Evolutionary conservation across 2,888 invertebrate genomes (phyloP), one percentile per base, ranked within the genome.

Genomic region (Drosophila falleni): DNA sequence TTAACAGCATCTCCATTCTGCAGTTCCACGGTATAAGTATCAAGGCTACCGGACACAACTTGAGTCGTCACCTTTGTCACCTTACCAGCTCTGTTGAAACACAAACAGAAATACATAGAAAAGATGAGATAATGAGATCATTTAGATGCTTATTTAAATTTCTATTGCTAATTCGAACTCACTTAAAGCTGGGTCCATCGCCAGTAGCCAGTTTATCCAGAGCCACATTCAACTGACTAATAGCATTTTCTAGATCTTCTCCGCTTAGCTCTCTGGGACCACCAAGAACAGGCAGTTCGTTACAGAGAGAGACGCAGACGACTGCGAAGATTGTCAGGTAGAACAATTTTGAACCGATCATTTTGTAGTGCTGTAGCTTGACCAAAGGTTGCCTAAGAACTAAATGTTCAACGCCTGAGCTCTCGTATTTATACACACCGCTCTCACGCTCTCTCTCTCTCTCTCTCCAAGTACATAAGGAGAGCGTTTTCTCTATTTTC

Each of bases 31-130:
- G 74, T 71, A 53, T 80, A 89, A 29, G 55, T 66, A 1, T 71
- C 55, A 0, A 74, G 44, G 0, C 5, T 5, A 4, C 89, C 89
- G 23, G 89, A 37, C 19, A 89, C 90, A 6, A 80, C 58, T 65
- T 91, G 91, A 5, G 31, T 50, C 2, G 80, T 78, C 9, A 81
- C 90, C 23, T 80, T 81, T 10, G 65, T 58, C 13, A 91, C 67
- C 16, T 80, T 74, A 11, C 46, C 58, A 5, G 73, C 64, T 51
- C 89, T 89, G 26, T 16, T 9, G 13, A 4, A n/a, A 15, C 13
- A 35, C n/a, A 42, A 8, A 5, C 1, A 29, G 2, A 54, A 54
- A 19, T 23, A 41, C 9, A 31, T 13, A 23, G 4, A 11, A 51
- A 29, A 15, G 4, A 49, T 23, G 3, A n/a, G 10, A 23, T 23